phyloP scores from a whole-genome alignment of 1,140 invertebrate species.

The Acromyrmex echinatior region DNA sequence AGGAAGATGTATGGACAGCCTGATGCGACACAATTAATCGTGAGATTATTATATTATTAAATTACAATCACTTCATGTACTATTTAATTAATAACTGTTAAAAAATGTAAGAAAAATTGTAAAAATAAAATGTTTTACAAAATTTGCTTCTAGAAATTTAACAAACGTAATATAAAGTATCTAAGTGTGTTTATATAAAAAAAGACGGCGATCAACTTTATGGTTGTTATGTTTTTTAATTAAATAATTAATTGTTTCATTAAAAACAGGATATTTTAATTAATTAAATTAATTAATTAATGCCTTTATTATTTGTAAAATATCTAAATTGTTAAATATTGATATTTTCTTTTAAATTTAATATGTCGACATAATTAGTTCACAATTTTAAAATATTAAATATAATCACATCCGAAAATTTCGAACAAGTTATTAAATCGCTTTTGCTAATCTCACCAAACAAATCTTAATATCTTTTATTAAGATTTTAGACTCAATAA shows the following conservation, averaged over 20 bases:
- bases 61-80: background rate
- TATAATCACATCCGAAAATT: background rate
- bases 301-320: background rate
- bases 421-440: background rate
- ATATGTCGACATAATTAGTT: background rate
- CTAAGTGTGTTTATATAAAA: background rate
- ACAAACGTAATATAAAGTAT: background rate
- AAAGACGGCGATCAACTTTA: background rate
- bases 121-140: background rate
- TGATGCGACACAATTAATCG: background rate
- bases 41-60: background rate
- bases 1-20: background rate
- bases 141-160: background rate
- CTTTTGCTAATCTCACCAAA: background rate
- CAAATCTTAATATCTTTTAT: background rate
- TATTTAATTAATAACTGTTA: conserved; percentile 18
- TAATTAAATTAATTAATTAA: background rate
- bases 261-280: background rate
- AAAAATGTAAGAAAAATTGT: background rate
- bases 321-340: background rate
- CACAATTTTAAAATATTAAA: background rate
- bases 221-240: background rate
- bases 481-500: background rate
- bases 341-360: too few species aligned
- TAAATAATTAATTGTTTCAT: background rate